Evolutionary conservation across 2,797 vertebrate species (phyloP), one percentile per base, ranked within the genome.

Genomic region (Pelochelys cantorii): DNA sequence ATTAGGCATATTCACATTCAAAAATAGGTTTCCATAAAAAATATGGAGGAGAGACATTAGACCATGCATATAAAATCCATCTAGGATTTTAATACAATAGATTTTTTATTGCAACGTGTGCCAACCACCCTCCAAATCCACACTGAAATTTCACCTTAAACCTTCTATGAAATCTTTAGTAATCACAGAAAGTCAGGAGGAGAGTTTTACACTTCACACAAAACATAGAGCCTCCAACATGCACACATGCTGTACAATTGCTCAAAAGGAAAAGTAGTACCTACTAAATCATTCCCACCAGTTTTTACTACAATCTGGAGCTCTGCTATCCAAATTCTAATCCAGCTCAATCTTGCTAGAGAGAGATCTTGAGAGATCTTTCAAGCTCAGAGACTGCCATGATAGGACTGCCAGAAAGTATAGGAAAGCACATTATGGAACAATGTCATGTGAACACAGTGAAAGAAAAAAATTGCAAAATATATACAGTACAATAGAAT

Each of bases 21-120:
- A 48, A 48, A 48, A 48, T 48, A 48, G 42, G 42, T 48, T 48
- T 48, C 42, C 42, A 48, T 48, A 48, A 48, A 48, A 48, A 48
- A 48, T 48, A 48, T 48, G 42, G 42, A 48, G 42, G 42, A 2
- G 42, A 48, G 42, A 48, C 42, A 48, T 48, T 48, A 48, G 42
- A 48, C 42, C 42, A 48, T 48, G 42, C 11, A 0, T 1, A 15
- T 12, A 20, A 59, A 83, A 13, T 7, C 7, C 74, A 89, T 56
- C 1, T 29, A 13, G 7, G 25, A 84, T n/a, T 5, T 55, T 0
- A 78, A 20, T 31, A 48, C 20, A 65, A 83, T 15, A 81, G 52
- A 79, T 83, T 0, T 0, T 13, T 0, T 48, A 0, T 82, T 92
- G 17, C 4, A 55, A 81, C 0, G 0, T 2, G 4, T 0, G 52